phyloP scores from a whole-genome alignment of 1,140 invertebrate genomes.

The Anoplophora glabripennis region DNA sequence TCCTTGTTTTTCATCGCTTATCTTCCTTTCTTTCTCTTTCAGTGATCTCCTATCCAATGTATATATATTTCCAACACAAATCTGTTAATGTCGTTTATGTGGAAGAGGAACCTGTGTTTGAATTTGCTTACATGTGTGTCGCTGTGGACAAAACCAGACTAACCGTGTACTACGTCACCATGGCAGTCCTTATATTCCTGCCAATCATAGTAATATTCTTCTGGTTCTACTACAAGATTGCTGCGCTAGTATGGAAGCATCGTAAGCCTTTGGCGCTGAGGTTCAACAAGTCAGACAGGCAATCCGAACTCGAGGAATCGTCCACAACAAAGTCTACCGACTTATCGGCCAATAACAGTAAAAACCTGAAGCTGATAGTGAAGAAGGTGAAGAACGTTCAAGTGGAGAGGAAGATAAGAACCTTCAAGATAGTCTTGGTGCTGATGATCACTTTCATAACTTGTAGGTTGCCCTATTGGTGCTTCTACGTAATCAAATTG shows the following conservation, averaged over 20 bases:
- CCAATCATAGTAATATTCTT: conserved; percentile 54
- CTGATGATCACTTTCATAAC: conserved; percentile 54
- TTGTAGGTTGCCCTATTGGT: conserved; percentile 55
- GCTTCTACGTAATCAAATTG: conserved; percentile 51
- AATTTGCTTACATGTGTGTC: conserved; percentile 37
- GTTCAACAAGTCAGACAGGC: background rate
- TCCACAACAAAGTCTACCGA: conserved; percentile 7
- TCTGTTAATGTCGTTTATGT: conserved; percentile 18
- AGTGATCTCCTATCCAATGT: conserved; percentile 42
- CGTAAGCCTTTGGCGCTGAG: conserved; percentile 33
- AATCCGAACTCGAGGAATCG: conserved; percentile 6
- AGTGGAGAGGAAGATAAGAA: conserved; percentile 52
- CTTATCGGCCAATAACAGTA: conserved; percentile 16
- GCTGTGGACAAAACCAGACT: conserved; percentile 40
- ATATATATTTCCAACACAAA: conserved; percentile 30
- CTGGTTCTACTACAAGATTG: conserved; percentile 55
- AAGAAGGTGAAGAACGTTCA: conserved; percentile 33
- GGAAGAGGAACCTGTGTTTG: conserved; percentile 7
- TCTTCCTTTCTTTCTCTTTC: conserved; percentile 15
- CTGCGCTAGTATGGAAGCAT: conserved; percentile 51
- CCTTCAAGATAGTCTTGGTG: conserved; percentile 54
- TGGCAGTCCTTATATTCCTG: conserved; percentile 54
- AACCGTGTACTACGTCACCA: conserved; percentile 45
- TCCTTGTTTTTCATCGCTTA: no score
- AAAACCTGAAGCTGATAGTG: background rate